These are phyloP conservation scores for Pseudomyrmex cubaensis DNA, from an alignment of 1,140 invertebrate genomes.

Conservation along the genomic window DNA sequence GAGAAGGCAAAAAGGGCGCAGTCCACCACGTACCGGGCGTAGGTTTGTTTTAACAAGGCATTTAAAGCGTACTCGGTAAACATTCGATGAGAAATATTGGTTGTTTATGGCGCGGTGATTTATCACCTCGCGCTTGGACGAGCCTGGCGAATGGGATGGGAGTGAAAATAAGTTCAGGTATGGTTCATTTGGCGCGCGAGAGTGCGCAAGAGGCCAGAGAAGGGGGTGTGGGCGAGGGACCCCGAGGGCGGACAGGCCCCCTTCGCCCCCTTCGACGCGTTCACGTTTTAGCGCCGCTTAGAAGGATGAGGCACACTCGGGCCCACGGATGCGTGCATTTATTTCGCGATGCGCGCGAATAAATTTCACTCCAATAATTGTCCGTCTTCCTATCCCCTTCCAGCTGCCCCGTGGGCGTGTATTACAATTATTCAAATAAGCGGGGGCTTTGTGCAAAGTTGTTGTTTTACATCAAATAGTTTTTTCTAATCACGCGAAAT, in stretches of 20 bases:
- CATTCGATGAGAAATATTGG: slow-evolving; percentile 85
- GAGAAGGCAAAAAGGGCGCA: slow-evolving; percentile 69
- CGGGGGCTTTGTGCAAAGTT: neutral
- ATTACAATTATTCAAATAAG: neutral
- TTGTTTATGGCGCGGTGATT: slow-evolving; percentile 85
- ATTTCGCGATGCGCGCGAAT: slow-evolving; percentile 70
- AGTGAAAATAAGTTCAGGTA: slow-evolving; percentile 74
- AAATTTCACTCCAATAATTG: slow-evolving; percentile 70
- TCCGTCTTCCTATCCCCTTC: neutral
- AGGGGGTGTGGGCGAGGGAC: slow-evolving; percentile 32
- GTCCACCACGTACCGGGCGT: slow-evolving; percentile 75
- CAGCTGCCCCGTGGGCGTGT: too few species aligned
- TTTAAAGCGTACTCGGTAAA: slow-evolving; percentile 86
- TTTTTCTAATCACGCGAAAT: too few species aligned
- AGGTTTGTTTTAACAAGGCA: slow-evolving; percentile 86
- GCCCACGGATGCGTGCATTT: slow-evolving; percentile 51
- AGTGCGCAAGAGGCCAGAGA: neutral
- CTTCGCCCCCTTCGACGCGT: slow-evolving; percentile 33
- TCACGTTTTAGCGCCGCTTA: slow-evolving; percentile 73
- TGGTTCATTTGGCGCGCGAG: slow-evolving; percentile 70
- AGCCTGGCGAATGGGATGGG: slow-evolving; percentile 66
- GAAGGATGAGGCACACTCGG: slow-evolving; percentile 51
- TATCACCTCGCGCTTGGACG: slow-evolving; percentile 79
- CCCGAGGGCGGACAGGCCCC: slow-evolving; percentile 29
- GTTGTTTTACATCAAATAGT: too few species aligned